A percentile compares a stretch with the other conserved stretches of the same genome.
Conservation (phyloP, 2,113 vertebrate genomes). For the Mus pahari region DNA sequence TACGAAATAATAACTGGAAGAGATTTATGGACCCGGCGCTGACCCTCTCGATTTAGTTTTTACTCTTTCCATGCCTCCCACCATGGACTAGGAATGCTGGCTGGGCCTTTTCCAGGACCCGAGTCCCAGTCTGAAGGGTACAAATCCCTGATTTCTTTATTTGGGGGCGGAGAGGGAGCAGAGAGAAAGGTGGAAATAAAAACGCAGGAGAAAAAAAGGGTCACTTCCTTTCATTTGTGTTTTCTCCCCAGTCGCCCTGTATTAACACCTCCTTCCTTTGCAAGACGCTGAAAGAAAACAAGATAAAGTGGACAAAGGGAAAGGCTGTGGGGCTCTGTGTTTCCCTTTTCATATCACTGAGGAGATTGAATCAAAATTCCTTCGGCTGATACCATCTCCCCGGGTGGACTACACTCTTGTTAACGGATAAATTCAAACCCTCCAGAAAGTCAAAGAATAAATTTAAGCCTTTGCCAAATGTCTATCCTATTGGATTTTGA, state of each 20-base stretch:
- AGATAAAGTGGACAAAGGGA: slow-evolving; percentile 54
- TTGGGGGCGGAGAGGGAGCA: not conserved
- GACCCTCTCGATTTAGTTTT: slow-evolving; percentile 52
- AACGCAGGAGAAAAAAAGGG: not conserved
- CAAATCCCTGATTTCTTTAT: not conserved
- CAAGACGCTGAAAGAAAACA: slow-evolving; percentile 47
- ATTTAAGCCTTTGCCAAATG: slow-evolving; percentile 89
- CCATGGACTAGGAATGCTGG: not conserved
- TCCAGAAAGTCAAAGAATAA: slow-evolving; percentile 89
- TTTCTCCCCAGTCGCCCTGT: not conserved
- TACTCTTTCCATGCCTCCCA: not conserved
- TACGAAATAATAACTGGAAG: slow-evolving; percentile 89
- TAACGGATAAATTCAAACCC: slow-evolving; percentile 88
- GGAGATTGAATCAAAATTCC: slow-evolving; percentile 85
- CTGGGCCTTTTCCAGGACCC: not conserved
- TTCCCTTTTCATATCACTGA: slow-evolving; percentile 65
- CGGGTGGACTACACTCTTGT: slow-evolving; percentile 85
- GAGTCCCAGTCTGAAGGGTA: accelerated
- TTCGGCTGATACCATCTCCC: slow-evolving; percentile 88
- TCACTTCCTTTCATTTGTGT: not conserved
- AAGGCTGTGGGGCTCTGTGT: slow-evolving; percentile 21
- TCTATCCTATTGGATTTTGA: slow-evolving; percentile 93
- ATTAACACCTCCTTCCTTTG: slow-evolving; percentile 51
- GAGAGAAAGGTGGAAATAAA: not conserved
- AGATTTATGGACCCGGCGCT: slow-evolving; percentile 89